A percentile compares a stretch with the other conserved stretches of the same genome.
phyloP scores from a whole-genome alignment of 2,113 vertebrate species.

The Engystomops pustulosus region DNA sequence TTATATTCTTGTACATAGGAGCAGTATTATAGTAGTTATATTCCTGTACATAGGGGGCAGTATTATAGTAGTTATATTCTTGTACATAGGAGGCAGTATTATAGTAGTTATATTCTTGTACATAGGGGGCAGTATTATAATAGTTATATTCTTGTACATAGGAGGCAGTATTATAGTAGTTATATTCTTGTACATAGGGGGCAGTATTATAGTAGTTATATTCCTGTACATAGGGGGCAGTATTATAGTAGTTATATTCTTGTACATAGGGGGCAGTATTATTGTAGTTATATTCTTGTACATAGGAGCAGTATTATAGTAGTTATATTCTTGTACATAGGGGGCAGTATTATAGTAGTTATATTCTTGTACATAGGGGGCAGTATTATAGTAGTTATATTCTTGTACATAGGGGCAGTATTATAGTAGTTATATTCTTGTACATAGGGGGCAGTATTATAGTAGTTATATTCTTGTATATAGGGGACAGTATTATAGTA shows the following conservation, averaged over 20 bases:
- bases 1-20: not conserved
- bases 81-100: not conserved
- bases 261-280: not conserved
- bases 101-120: conserved; percentile 2
- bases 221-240: no score
- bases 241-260: not conserved
- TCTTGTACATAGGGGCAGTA: not conserved
- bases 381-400: conserved; percentile 10
- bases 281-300: conserved; percentile 12
- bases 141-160: no score
- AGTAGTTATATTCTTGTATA: no score
- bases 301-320: not conserved
- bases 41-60: not conserved
- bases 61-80: conserved; percentile 5
- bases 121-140: no score
- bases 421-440: not conserved
- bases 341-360: conserved; percentile 6
- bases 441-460: not conserved
- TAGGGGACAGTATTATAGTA: not conserved
- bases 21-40: not conserved
- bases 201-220: no score
- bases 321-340: conserved; percentile 8
- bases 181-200: no score
- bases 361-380: not conserved
- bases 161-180: no score